These are phyloP conservation scores for Cremastobaeus sp. DNA, from an alignment of 2,888 invertebrate genomes.

Conservation along the genomic window DNA sequence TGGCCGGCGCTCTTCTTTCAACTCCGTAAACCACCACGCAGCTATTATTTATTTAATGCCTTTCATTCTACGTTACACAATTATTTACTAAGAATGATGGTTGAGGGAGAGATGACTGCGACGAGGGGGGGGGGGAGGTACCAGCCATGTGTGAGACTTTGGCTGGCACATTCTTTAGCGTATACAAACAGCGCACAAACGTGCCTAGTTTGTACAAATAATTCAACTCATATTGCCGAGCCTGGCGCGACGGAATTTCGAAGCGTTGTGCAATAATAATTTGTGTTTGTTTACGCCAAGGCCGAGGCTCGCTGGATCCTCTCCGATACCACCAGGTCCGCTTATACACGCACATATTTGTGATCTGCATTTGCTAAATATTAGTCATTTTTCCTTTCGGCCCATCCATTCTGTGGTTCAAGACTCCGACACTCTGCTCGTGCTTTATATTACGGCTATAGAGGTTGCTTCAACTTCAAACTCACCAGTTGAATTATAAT, in stretches of 20 bases:
- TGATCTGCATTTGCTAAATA: constrained; percentile 51
- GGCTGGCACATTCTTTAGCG: constrained; percentile 62
- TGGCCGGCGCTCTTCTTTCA: constrained; percentile 67
- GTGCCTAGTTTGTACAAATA: constrained; percentile 73
- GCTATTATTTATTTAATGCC: constrained; percentile 75
- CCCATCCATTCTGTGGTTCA: background rate
- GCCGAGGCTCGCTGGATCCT: constrained; percentile 49
- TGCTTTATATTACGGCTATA: no score
- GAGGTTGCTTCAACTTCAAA: no score
- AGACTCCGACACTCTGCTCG: no score
- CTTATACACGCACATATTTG: constrained; percentile 31
- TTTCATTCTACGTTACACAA: constrained; percentile 73
- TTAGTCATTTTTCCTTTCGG: constrained; percentile 39
- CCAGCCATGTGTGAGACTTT: constrained; percentile 60
- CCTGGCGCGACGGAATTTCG: constrained; percentile 64
- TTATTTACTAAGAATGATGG: constrained; percentile 69
- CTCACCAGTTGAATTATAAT: no score
- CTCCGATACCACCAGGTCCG: constrained; percentile 30
- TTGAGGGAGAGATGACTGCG: constrained; percentile 59
- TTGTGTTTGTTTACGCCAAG: constrained; percentile 66
- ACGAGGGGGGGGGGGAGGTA: constrained; percentile 16
- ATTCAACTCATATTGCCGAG: constrained; percentile 68
- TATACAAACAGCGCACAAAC: constrained; percentile 67
- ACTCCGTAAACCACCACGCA: constrained; percentile 66
- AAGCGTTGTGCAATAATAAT: constrained; percentile 67